Base-by-base conservation (phyloP, 2,113 vertebrate species). In the Varanus komodoensis region DNA sequence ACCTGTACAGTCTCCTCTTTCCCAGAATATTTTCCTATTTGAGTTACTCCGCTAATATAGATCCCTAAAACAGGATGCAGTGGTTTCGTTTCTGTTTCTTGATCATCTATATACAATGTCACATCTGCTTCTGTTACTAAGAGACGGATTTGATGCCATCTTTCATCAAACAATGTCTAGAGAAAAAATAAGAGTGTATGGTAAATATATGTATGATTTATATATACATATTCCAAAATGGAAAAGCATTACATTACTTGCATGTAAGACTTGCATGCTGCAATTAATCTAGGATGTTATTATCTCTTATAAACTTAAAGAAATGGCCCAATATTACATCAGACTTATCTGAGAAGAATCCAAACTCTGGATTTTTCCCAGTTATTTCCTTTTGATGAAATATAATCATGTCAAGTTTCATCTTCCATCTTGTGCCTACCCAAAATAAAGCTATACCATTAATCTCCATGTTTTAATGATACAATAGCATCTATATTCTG, bases 1-100 rank as follows among this genome's bases (percentile, higher is more conserved):
- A 99, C 99, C 94, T 99, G 99, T 88, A 99, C 99, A 7, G 98
- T 98, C 94, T 98, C 98, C 95, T 99, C 98, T 95, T 99, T 99
- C 68, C 96, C 97, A 96, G 98, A 97, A 90, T 99, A 99, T 92
- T 99, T 99, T 95, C 99, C 99, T 92, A 99, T 98, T 97, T 99
- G 99, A 9, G 98, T 99, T 94, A 98, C 97, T 89, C 99, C 99
- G 87, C 98, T 99, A 93, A 99, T 98, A 94, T 99, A 99, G 95
- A 99, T 99, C 74, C 99, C 99, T 94, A 98, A 96, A 92, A 98
- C 98, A 90, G 98, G 98, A 93, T 98, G 97, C 86, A 99, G 95
- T 48, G 97, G 78, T 90, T 97, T 97, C 1, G 29, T 98, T 96
- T 99, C 98, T 82, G 98, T 97, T 96, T 98, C 98, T 96, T 98